Base-by-base conservation (phyloP, 2,797 vertebrate genomes). In the Anabacerthia variegaticeps region DNA sequence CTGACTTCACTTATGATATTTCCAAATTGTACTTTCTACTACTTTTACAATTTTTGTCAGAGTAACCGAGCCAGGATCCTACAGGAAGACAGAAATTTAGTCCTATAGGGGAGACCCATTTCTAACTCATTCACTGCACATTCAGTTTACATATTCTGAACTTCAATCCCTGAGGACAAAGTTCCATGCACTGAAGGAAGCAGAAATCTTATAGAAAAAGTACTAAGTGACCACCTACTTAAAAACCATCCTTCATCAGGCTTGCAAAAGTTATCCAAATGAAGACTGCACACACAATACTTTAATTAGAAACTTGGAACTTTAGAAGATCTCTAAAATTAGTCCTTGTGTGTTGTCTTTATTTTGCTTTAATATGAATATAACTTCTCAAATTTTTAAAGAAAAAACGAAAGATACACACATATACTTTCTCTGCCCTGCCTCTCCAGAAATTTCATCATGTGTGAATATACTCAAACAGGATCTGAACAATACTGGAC, bases 371-470 rank as follows among this genome's bases (percentile, higher is more conserved):
- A 63, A 49, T 72, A 63, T 32, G 4, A 48, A 30, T 48, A 20
- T 27, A 63, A 26, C 12, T 78, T 84, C 49, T 51, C 36, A 87
- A 81, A 76, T 1, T 6, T 43, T 30, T 4, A 27, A 73, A 66
- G 6, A 1, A 15, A 66, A 52, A 14, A 28, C 2, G 3, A 27
- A 13, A 13, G 5, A 39, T 12, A 65, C 5, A 39, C 2, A 9
- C 5, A 9, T 7, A 21, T 32, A 4, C 24, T 41, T 24, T 56
- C 13, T 79, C 26, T 86, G 18, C 15, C 22, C 30, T 20, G 5
- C 18, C 21, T 73, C 16, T 22, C n/a, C 55, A 73, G 46, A 73
- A 49, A 54, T 58, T 32, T 62, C 7, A 21, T 44, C 7, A 2
- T 14, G 14, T 41, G 34, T 67, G 88, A 76, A 36, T 30, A 52